phyloP scores from a whole-genome alignment of 2,888 invertebrate species.

The Xestia ashworthii region DNA sequence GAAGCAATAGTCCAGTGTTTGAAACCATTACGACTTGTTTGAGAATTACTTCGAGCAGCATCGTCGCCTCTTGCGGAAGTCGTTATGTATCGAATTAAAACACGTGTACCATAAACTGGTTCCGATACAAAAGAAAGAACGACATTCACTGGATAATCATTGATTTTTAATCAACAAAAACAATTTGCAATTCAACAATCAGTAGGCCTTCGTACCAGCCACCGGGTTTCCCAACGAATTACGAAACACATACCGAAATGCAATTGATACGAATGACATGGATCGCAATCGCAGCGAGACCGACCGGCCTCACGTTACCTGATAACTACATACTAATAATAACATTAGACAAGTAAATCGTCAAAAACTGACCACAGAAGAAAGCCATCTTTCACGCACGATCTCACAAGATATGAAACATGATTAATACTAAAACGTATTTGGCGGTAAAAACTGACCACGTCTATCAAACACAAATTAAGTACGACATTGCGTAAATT shows the following conservation, averaged over 20 bases:
- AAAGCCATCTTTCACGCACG: conserved; percentile 73
- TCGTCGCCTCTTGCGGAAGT: conserved; percentile 34
- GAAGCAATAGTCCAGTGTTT: conserved; percentile 4
- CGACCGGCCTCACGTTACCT: conserved; percentile 60
- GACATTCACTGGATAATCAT: conserved; percentile 31
- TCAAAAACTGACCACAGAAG: conserved; percentile 59
- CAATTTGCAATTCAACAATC: conserved; percentile 47
- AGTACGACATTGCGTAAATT: conserved; percentile 7
- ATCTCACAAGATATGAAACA: conserved; percentile 68
- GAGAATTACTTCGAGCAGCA: conserved; percentile 10
- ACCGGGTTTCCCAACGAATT: conserved; percentile 60
- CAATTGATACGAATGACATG: conserved; percentile 70
- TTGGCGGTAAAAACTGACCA: conserved; percentile 51
- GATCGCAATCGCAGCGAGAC: conserved; percentile 70
- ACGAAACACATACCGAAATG: conserved; percentile 63
- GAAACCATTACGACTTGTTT: background rate
- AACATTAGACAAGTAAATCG: conserved; percentile 27
- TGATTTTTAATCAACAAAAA: conserved; percentile 36
- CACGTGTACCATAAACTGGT: conserved; percentile 26
- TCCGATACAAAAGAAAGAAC: conserved; percentile 2
- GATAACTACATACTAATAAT: conserved; percentile 36
- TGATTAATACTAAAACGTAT: conserved; percentile 72
- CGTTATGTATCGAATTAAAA: conserved; percentile 44
- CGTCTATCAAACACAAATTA: background rate
- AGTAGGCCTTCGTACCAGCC: conserved; percentile 44